Conservation (phyloP, 1,140 invertebrate genomes). For the Tribolium madens region DNA sequence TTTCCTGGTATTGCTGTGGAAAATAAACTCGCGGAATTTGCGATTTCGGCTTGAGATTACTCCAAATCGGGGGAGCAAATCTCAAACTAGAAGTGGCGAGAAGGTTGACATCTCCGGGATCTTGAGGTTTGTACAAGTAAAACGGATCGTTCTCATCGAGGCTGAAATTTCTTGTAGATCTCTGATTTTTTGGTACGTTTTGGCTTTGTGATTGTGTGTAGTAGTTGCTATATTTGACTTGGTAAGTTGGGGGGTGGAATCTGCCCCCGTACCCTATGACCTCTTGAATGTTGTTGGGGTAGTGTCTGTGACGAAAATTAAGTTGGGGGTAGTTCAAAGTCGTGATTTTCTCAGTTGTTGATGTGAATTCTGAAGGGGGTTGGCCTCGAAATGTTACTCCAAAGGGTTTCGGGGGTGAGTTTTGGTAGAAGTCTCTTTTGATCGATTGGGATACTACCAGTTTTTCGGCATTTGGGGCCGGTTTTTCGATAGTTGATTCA, state of each 20-base stretch:
- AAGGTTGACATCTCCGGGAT: conserved; percentile 70
- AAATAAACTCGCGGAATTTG: neutral
- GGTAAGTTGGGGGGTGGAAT: conserved; percentile 32
- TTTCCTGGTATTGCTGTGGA: neutral
- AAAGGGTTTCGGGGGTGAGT: conserved; percentile 40
- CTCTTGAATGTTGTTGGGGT: conserved; percentile 69
- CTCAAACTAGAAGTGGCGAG: conserved; percentile 66
- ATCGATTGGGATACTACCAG: conserved; percentile 14
- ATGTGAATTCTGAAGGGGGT: conserved; percentile 40
- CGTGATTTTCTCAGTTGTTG: conserved; percentile 51
- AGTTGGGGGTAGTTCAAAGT: conserved; percentile 66
- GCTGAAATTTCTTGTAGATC: conserved; percentile 21
- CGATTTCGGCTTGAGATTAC: conserved; percentile 36
- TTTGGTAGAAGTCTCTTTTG: neutral
- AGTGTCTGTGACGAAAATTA: conserved; percentile 64
- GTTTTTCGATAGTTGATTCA: conserved; percentile 1
- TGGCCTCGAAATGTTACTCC: conserved; percentile 38
- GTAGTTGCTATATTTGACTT: too few relatives aligned
- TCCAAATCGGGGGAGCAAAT: conserved; percentile 62
- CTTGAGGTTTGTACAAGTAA: conserved; percentile 68
- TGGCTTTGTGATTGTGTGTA: conserved; percentile 8
- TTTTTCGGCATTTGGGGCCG: conserved; percentile 32
- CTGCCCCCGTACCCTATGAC: conserved; percentile 67
- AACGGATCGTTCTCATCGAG: conserved; percentile 65
- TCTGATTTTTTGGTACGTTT: neutral